Conservation (phyloP, 2,888 invertebrate genomes). For the Tenthredo notha region DNA sequence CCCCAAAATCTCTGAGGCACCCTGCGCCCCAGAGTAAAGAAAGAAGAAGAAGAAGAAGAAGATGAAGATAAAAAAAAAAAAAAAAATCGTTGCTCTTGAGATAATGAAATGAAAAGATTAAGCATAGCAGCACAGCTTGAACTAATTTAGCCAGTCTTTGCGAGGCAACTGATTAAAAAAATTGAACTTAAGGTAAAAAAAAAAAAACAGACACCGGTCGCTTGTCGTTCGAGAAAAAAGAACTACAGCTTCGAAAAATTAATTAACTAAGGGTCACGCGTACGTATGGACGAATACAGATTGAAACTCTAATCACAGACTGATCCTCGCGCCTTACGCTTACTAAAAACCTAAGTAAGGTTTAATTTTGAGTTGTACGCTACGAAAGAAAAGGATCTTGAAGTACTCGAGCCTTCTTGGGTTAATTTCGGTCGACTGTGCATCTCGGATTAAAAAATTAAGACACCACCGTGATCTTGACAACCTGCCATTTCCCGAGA, state of each 20-base stretch:
- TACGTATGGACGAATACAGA: background rate
- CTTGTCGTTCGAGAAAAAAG: conserved; percentile 17
- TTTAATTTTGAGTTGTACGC: background rate
- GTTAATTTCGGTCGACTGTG: conserved; percentile 22
- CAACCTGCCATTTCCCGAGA: conserved; percentile 68
- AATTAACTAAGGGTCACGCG: conserved; percentile 22
- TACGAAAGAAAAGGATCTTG: background rate
- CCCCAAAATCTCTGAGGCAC: conserved; percentile 64
- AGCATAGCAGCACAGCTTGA: conserved; percentile 35
- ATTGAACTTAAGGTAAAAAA: background rate
- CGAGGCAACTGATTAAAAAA: background rate
- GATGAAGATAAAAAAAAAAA: conserved; percentile 59
- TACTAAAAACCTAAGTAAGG: background rate
- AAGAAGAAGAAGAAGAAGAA: conserved; percentile 60
- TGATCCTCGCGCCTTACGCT: background rate
- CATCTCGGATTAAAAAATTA: conserved; percentile 65
- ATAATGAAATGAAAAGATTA: conserved; percentile 61
- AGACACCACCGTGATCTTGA: conserved; percentile 74
- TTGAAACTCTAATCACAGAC: background rate
- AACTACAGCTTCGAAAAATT: background rate
- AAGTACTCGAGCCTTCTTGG: background rate
- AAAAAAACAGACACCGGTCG: conserved; percentile 36
- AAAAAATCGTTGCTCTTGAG: conserved; percentile 54
- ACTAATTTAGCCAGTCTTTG: conserved; percentile 10
- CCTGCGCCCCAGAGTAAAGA: conserved; percentile 49